These are phyloP conservation scores for Dermatemys mawii DNA, from an alignment of 2,113 vertebrate species.

Conservation along the genomic window DNA sequence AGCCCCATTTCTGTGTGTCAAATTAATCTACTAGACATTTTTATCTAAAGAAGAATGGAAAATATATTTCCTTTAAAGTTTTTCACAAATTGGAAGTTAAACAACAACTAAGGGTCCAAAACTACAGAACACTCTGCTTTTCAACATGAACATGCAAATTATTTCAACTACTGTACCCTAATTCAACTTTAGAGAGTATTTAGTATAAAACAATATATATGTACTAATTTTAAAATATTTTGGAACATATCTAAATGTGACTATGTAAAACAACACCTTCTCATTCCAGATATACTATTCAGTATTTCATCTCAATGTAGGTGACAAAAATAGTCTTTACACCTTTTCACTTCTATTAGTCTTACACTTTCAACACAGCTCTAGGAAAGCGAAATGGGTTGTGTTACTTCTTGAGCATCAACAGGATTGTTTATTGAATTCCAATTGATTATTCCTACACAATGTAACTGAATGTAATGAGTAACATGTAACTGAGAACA, in stretches of 20 bases:
- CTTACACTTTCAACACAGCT: neutral
- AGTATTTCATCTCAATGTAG: neutral
- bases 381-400: neutral
- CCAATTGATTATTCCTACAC: neutral
- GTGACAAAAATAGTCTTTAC: neutral
- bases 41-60: neutral
- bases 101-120: neutral
- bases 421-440: neutral
- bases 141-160: neutral
- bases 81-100: neutral
- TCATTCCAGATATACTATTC: neutral
- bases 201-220: accelerated
- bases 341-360: neutral
- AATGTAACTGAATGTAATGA: neutral
- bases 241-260: neutral
- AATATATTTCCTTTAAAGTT: neutral
- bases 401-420: neutral
- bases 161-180: neutral
- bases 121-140: neutral
- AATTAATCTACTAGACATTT: neutral
- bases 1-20: neutral
- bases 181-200: neutral
- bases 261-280: accelerated
- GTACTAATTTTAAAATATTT: neutral
- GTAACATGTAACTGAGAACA: neutral